Base-by-base conservation (phyloP, 2,888 invertebrate genomes). In the Meteorus colon region DNA sequence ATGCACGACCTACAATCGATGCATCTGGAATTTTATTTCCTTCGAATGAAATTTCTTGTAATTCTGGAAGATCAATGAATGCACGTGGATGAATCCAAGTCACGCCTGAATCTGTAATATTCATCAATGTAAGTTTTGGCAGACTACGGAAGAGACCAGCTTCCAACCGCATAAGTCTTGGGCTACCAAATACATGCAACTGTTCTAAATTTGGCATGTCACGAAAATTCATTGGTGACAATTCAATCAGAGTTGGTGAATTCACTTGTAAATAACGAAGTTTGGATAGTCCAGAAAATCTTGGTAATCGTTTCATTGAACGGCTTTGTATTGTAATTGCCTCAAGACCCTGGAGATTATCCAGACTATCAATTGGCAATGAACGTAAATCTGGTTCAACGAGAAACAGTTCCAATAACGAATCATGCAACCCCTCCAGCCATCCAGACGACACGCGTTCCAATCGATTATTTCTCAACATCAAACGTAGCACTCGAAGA, bases 271-370 rank as follows among this genome's bases (percentile, higher is more conserved):
- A 89, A 84, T 96, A 96, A 77, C 94, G 92, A 62, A 96, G 90
- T 84, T 94, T 94, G 12, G 93, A n/a, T 77, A 95, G 90, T 6
- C 94, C 94, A 0, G 93, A 92, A 84, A 96, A 94, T 73, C 92
- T 91, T 0, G 96, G 96, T 79, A 96, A 90, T 79, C 95, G 91
- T 86, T 95, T 95, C 79, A 96, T 90, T 80, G 93, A 92, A 77
- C 94, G 94, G 10, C 95, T 94, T 88, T 96, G 95, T 82, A 97
- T 92, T 0, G 97, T 96, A 60, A 96, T 92, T 2, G 97, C 97
- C 91, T 96, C 95, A 73, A 96, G 91, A 80, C 94, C 93, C 82
- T 93, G 92, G 83, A 96, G 90, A 83, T 94, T 94, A 79, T 93
- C 92, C 66, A 97, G 90, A 82, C 95, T 95, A 88, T 96, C 96